Base-by-base conservation (phyloP, 2,113 vertebrate species). In the Amphilophus citrinellus region DNA sequence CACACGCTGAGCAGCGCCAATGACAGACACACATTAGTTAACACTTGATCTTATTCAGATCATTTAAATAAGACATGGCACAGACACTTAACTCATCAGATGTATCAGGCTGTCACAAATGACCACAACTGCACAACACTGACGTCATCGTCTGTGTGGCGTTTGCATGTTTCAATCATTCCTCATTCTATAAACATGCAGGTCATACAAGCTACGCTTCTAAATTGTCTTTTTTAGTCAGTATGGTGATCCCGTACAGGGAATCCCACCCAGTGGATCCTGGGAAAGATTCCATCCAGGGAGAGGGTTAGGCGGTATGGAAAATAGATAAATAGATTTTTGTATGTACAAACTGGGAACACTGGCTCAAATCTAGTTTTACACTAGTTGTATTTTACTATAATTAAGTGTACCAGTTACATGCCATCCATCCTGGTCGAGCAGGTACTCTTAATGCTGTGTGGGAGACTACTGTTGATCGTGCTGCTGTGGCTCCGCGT, bases 401-500 rank as follows among this genome's bases (percentile, higher is more conserved):
- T 14, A 58, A 27, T 37, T 42, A 22, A 68, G 37, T 68, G 24
- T 11, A 56, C 11, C 30, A 78, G 59, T 6, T 39, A 73, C 65
- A 65, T 6, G 39, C 50, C 60, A 22, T 2, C 6, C 13, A 53
- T 15, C 53, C 20, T 24, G 9, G 7, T 10, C 47, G 22, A 57
- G 73, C 73, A 5, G 32, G n/a, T 39, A 8, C 6, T 75, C 4
- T 20, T 85, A 84, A 57, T 71, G 63, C 77, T 13, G 10, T 1
- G 30, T 18, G 30, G 53, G 30, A 9, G 61, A 27, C 80, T 84
- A 73, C 4, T 65, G 53, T n/a, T 82, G 76, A 50, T 87, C 62
- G 18, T 78, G 83, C 81, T 94, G 91, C 53, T 78, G 15, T 4
- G 61, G 56, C 39, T 73, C 82, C 2, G 9, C 4, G 73, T 71